A percentile compares a stretch with the other conserved stretches of the same genome.
phyloP scores from a whole-genome alignment of 2,113 vertebrate species.

The Ameiurus melas region DNA sequence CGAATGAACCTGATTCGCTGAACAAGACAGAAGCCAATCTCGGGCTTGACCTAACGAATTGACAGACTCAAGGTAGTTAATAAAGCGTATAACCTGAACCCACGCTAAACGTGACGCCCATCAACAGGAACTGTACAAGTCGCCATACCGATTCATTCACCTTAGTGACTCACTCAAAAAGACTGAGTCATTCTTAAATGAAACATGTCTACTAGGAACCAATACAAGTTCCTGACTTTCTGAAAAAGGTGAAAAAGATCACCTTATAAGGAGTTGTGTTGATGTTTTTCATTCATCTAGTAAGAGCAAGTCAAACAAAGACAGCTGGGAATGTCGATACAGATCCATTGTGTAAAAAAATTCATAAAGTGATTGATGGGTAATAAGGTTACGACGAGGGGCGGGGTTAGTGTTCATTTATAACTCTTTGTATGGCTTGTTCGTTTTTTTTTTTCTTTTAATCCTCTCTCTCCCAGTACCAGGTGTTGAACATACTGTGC shows the following conservation, averaged over 20 bases:
- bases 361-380: neutral
- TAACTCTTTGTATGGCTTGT: neutral
- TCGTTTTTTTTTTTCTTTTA: neutral
- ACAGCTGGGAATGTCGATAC: neutral
- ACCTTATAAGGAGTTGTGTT: neutral
- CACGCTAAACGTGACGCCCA: neutral
- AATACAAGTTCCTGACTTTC: neutral
- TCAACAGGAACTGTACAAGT: neutral
- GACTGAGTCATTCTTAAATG: neutral
- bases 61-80: too few species aligned
- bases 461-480: neutral
- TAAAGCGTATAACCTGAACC: too few species aligned
- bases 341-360: neutral
- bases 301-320: neutral
- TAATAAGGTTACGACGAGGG: neutral
- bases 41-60: too few species aligned
- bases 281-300: neutral
- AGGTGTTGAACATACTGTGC: neutral
- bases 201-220: neutral
- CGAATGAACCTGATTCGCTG: too few species aligned
- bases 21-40: too few species aligned
- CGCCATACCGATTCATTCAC: neutral
- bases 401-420: neutral
- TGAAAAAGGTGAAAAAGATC: neutral
- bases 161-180: neutral